Evolutionary conservation across 92 coral and sea anemone species (phyloP), one percentile per base, ranked within the genome.

Genomic region (Diadumene lineata): DNA sequence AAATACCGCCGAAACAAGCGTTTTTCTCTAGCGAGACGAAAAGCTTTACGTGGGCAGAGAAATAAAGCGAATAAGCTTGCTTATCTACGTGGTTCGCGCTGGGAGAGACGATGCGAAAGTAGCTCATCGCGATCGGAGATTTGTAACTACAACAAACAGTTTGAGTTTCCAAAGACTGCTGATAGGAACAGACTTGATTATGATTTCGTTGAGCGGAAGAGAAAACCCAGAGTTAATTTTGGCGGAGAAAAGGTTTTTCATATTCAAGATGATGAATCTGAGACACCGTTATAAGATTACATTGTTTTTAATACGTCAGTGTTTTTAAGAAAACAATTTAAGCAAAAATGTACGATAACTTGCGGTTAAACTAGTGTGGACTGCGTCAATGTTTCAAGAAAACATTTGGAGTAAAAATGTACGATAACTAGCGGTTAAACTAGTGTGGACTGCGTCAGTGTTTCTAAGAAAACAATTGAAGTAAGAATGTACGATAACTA

Each of bases 201-300:
- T 58, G 68, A 57, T 1, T 15, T 11, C 31, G 19, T 27, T 7
- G 1, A n/a, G 2, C 71, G 32, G 31, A 46, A 64, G 25, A 74
- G 87, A 44, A 87, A 56, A 76, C 79, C 78, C 10, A 76, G 68
- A 43, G 94, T 90, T 25, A 83, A 86, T 44, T 90, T 90, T 56
- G 92, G 92, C 1, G 91, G 72, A 76, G 84, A 65, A 27, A 66
- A 43, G 29, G 44, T 88, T 21, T 83, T 85, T 62, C 88, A 78
- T 67, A 78, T 84, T 38, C 80, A 84, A 25, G 72, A 65, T 8
- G 56, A 43, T 8, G 77, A 71, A 55, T 10, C 31, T 44, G 77
- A 71, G 19, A 51, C 77, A 1, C 64, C 65, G 9, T 43, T 51
- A 8, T 71, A 17, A 58, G 1, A 58, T 58, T 32, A 38, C n/a